Evolutionary conservation across 2,113 vertebrate species (phyloP), one percentile per base, ranked within the genome.

Genomic region (Prinia subflava): DNA sequence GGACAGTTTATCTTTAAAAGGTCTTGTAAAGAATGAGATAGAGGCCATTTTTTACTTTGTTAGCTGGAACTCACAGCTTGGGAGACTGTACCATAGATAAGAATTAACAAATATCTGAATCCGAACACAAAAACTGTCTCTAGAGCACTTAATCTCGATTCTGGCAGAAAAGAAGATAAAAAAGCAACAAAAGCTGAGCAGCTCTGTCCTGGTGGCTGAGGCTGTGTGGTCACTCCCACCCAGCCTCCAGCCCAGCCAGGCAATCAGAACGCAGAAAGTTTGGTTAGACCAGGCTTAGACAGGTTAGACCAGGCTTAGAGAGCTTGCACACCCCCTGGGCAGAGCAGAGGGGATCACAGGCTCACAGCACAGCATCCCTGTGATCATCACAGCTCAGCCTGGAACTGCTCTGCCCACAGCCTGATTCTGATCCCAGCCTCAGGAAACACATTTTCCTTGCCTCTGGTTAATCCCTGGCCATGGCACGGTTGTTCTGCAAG

Each of bases 261-360:
- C 13, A 8, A 42, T 17, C 0, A 64, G 10, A 13, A 16, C 35
- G 53, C 52, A 16, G 22, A 15, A 63, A 7, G 9, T 71, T 65
- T 84, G n/a, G 10, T 2, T 7, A 47, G 46, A 44, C 42, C 42
- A 44, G 42, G 42, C 42, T 44, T 44, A 30, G 2, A 39, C 39
- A 39, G 39, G 9, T 39, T 39, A 11, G 39, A 10, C 39, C 25
- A 30, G 52, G 20, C 8, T 21, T 6, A 6, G 37, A 2, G 1
- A 35, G 19, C 8, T 8, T 42, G n/a, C 11, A 13, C 0, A 1
- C 6, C 31, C 5, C 28, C 0, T 4, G 37, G 42, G 31, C 33
- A 62, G 52, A 44, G 27, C 2, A 31, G 1, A 31, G 42, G 42
- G 8, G 22, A 3, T 44, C 42, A 44, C 42, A 44, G 62, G 37